Conservation (phyloP, 2,797 vertebrate species). For the Lithobates sylvaticus region DNA sequence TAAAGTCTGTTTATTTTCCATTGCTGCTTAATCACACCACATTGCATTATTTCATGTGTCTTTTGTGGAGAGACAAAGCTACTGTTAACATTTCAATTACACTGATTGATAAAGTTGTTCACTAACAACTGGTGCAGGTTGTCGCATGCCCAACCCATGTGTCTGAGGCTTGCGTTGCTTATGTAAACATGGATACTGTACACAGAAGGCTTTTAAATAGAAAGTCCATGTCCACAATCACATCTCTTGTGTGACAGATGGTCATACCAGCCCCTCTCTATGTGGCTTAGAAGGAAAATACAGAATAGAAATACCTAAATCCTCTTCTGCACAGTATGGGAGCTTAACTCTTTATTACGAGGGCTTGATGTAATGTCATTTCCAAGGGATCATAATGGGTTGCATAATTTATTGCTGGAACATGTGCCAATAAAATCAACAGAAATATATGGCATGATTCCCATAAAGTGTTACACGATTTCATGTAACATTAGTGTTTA, state of each 20-base stretch:
- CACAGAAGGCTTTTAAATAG: neutral
- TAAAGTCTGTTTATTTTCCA: neutral
- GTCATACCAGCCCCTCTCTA: slow-evolving; percentile 32
- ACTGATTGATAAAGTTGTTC: neutral
- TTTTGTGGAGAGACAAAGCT: slow-evolving; percentile 17
- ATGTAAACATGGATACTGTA: slow-evolving; percentile 35
- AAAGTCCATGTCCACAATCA: slow-evolving; percentile 10
- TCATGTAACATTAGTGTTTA: neutral
- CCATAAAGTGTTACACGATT: neutral
- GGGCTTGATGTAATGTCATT: slow-evolving; percentile 42
- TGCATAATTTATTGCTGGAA: slow-evolving; percentile 18
- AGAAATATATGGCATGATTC: neutral
- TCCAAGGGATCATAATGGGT: neutral
- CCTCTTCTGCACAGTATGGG: slow-evolving; percentile 49
- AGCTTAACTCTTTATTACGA: slow-evolving; percentile 57
- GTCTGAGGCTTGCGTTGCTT: slow-evolving; percentile 12
- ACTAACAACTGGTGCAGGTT: slow-evolving; percentile 8
- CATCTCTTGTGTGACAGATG: slow-evolving; percentile 62
- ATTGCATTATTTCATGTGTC: neutral
- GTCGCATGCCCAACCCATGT: slow-evolving; percentile 25
- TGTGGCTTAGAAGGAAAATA: slow-evolving; percentile 61
- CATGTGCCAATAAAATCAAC: neutral
- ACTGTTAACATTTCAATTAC: slow-evolving; percentile 34
- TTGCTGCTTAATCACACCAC: slow-evolving; percentile 18
- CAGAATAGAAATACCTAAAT: slow-evolving; percentile 64